phyloP scores from a whole-genome alignment of 2,888 invertebrate genomes.

The Arrhopalites spinosus region DNA sequence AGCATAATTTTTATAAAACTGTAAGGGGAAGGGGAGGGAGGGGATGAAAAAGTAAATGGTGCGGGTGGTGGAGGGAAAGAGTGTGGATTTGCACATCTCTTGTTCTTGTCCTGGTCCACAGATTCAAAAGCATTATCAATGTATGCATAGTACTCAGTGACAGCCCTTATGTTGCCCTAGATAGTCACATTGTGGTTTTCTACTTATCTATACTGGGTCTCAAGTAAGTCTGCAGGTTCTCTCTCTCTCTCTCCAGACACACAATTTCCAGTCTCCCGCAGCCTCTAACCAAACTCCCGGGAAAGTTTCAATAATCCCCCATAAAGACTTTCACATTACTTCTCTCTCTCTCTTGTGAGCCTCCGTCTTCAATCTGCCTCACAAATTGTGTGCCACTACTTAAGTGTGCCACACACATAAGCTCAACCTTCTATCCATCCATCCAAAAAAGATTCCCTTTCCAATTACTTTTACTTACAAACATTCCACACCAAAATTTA shows the following conservation, averaged over 20 bases:
- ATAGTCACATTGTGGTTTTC: conserved; percentile 4
- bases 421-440: neutral
- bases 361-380: neutral
- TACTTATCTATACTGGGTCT: neutral
- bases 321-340: conserved; percentile 5
- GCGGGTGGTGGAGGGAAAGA: neutral
- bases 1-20: too few relatives aligned
- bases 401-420: neutral
- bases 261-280: conserved; percentile 12
- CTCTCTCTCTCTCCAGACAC: neutral
- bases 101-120: too few relatives aligned
- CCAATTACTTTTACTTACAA: neutral
- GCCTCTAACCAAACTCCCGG: conserved; percentile 2
- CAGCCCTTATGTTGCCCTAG: neutral
- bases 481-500: neutral
- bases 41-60: neutral
- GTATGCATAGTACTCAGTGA: neutral
- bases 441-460: neutral
- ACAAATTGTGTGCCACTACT: neutral
- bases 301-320: conserved; percentile 14
- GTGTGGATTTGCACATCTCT: neutral
- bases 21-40: neutral
- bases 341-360: neutral
- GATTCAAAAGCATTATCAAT: neutral
- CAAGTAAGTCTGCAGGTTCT: neutral